These are phyloP conservation scores for Leptarthrus brevirostris DNA, from an alignment of 2,888 invertebrate species.

Conservation along the genomic window DNA sequence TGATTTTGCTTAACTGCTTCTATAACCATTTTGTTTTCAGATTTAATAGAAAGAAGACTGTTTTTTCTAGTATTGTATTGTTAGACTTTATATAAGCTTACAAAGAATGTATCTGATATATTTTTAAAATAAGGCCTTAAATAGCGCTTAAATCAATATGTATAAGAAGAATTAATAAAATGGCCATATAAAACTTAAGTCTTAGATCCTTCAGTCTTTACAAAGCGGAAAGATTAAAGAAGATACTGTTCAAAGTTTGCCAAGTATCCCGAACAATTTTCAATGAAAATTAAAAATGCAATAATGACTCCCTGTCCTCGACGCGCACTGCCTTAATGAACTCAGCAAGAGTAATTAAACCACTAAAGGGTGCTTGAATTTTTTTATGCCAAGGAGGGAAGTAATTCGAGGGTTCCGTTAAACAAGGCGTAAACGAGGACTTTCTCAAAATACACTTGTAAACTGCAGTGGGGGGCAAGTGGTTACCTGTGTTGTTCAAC, in stretches of 20 bases:
- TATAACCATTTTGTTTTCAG: too few species aligned
- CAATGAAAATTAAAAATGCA: slow-evolving; percentile 42
- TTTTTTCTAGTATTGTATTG: too few species aligned
- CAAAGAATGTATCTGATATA: too few species aligned
- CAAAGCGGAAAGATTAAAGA: too few species aligned
- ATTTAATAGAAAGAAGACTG: too few species aligned
- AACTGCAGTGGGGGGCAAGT: slow-evolving; percentile 36
- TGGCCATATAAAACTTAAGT: too few species aligned
- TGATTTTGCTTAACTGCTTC: neutral
- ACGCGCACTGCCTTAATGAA: slow-evolving; percentile 32
- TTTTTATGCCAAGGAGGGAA: slow-evolving; percentile 28
- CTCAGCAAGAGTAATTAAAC: slow-evolving; percentile 49
- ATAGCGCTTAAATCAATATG: too few species aligned
- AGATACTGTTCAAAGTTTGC: neutral
- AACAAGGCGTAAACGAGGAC: slow-evolving; percentile 54
- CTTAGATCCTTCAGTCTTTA: too few species aligned
- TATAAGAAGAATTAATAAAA: too few species aligned
- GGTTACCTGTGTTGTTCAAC: slow-evolving; percentile 28
- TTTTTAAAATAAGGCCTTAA: too few species aligned
- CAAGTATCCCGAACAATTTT: neutral
- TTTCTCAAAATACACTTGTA: slow-evolving; percentile 48
- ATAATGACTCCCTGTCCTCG: slow-evolving; percentile 28
- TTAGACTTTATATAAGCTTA: too few species aligned
- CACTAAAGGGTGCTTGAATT: slow-evolving; percentile 44
- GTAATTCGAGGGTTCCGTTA: slow-evolving; percentile 44